Base-by-base conservation (phyloP, 2,888 invertebrate genomes). In the Lasioglossum malachurum region DNA sequence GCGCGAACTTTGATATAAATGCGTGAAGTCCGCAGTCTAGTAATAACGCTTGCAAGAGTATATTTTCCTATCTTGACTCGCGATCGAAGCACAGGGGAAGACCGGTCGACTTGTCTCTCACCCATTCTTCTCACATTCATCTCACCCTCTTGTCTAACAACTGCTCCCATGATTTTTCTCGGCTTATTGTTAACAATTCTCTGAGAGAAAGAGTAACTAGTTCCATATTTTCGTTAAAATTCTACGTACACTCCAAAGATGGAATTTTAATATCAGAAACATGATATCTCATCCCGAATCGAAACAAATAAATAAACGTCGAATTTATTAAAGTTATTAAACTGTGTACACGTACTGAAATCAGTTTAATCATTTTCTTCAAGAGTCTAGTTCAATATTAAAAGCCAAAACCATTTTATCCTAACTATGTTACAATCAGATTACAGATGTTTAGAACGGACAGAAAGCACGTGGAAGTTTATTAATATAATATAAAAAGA, bases 1-100 rank as follows among this genome's bases (percentile, higher is more conserved):
- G 38, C 38, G 4, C 19, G 67, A 69, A 69, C 35, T 38, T 64
- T 31, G 31, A 57, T 16, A 67, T 10, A 19, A 35, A 38, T 10
- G 10, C 10, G 31, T 10, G 10, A 38, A 69, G 1, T 69, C 67
- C 67, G 67, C 67, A 69, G 67, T 69, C 67, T 38, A 38, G 67
- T 69, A 35, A 69, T 38, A 69, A 38, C 23, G 41, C 35, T 80
- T 46, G 53, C 35, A 44, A 78, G 64, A 44, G n/a, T 77, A 78
- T 75, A 75, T 78, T 81, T 84, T 75, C 44, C 78, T 44, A 84
- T 19, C 31, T 23, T 35, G 64, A 49, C 41, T 74, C 72, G 67
- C 76, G n/a, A 7, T 73, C 74, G 57, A 78, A 46, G 31, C 23
- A 38, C 64, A 16, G 31, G 31, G 71, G 23, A n/a, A n/a, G 49